Base-by-base conservation (phyloP, 2,888 invertebrate genomes). In the Osmoderma eremita region DNA sequence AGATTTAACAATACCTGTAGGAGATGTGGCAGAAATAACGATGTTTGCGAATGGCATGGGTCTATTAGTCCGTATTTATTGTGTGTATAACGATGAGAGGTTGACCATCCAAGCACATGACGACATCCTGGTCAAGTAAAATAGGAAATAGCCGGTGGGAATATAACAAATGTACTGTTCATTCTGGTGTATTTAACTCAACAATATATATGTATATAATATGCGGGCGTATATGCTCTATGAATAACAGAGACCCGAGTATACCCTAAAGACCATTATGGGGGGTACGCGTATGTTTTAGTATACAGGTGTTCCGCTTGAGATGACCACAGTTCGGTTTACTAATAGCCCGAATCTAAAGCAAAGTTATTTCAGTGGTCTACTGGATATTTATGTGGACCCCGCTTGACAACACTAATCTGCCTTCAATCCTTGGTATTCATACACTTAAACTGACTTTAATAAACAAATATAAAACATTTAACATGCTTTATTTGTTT, bases 31-130 rank as follows among this genome's bases (percentile, higher is more conserved):
- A 76, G 78, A 79, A 80, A 79, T 80, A 80, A 79, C 79, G 79
- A 79, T 80, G 79, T 80, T 80, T 80, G 78, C 80, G 78, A 76
- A 78, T 74, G 77, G 78, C 77, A 80, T 76, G 73, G 77, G 78
- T 80, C 79, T 80, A 81, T 81, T 81, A 80, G 79, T 77, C 77
- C 79, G 77, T 80, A 80, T 80, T 79, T 80, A 80, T 80, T 79
- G 79, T 80, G 77, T 78, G 78, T 78, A 79, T 78, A 79, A 78
- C 78, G 77, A 77, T 75, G 72, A 71, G 49, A 41, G 42, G 41
- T 49, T 76, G 77, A 75, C 77, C 77, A 75, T 69, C 76, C 75
- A 74, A 75, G 78, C 78, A 77, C 75, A 78, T 75, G 77, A 77
- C 76, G 76, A 74, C 76, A 73, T 73, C 69, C 75, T 74, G 73